These are phyloP conservation scores for Phrynocephalus versicolor DNA, from an alignment of 2,113 vertebrate species.

Conservation along the genomic window DNA sequence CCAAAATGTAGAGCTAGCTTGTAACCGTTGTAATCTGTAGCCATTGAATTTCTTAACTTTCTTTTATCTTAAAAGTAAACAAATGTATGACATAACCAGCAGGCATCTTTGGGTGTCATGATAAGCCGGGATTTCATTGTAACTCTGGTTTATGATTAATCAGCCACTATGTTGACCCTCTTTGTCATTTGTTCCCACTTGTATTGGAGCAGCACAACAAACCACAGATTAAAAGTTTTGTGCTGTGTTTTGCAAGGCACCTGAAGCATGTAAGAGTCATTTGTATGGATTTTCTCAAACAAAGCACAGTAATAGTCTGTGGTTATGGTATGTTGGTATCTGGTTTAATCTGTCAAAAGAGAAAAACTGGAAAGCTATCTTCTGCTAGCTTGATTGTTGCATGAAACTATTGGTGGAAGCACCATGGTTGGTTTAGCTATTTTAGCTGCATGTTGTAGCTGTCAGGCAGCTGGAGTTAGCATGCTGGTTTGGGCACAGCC, in stretches of 20 bases:
- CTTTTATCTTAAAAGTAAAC: background rate
- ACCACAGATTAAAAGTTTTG: background rate
- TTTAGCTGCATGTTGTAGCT: background rate
- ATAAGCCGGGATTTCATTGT: no score
- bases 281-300: no score
- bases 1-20: no score
- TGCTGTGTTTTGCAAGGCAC: background rate
- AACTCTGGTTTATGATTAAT: no score
- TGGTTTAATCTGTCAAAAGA: no score
- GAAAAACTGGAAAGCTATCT: background rate
- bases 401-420: background rate
- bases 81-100: background rate
- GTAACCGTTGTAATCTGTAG: no score
- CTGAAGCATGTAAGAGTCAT: background rate
- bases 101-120: background rate
- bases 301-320: no score
- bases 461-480: background rate
- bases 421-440: background rate
- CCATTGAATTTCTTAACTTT: no score
- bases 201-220: no score
- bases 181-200: no score
- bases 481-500: background rate
- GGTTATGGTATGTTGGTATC: no score
- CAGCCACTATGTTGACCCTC: no score
- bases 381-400: background rate